Base-by-base conservation (phyloP, 2,888 invertebrate species). In the Lycaena phlaeas region DNA sequence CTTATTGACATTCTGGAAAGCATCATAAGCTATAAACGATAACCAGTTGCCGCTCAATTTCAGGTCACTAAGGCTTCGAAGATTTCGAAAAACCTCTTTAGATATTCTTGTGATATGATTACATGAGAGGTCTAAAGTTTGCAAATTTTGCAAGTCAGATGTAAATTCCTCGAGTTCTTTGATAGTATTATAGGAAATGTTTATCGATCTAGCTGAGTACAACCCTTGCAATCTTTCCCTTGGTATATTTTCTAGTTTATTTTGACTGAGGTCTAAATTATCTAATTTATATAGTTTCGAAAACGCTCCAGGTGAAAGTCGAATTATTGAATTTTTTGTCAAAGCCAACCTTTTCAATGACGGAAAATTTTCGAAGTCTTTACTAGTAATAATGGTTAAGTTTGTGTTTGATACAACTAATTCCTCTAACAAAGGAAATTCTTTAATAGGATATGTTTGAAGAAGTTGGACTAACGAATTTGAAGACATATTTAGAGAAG, bases 221-320 rank as follows among this genome's bases (percentile, higher is more conserved):
- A 96, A 77, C 18, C 94, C 94, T 66, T 92, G 90, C 46, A 96
- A 84, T 48, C 95, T 87, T 67, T 96, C 95, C 66, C 92, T 91
- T 10, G 95, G 94, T 57, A 96, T 76, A 49, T 92, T 81, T 68
- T 94, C 93, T 54, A 96, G 81, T 64, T 93, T 91, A 69, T 96
- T 96, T 54, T 90, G 86, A 52, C 93, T 92, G 49, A 96, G 77
- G 71, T 95, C 94, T 41, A 96, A 84, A 7, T 90, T 90, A 41
- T 92, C 85, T 47, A 96, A 85, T 65, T 90, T 90, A 30, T 90
- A 88, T 18, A 95, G 79, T 53, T 90, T 90, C 38, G 90, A 88
- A 64, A 96, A 95, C 38, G 95, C 94, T 27, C 94, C 92, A 0
- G 95, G 94, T 2, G 94, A 93, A 45, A 96, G 88, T 46, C 92